Conservation (phyloP, 2,113 vertebrate genomes). For the Brachypodius melanocephalos region DNA sequence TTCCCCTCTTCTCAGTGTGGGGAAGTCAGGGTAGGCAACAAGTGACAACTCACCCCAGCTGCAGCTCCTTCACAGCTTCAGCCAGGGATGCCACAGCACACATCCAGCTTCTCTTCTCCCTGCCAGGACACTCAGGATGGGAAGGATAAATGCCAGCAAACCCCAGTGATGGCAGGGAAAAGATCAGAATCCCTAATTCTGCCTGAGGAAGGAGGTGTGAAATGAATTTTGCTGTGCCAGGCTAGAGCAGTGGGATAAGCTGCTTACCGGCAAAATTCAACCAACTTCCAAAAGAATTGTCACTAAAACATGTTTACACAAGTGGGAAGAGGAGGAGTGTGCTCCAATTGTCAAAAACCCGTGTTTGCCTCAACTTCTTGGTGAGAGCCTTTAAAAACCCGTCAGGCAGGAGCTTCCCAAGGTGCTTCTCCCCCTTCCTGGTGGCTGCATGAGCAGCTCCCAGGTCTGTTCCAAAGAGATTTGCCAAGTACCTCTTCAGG, state of each 20-base stretch:
- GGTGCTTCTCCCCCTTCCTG: neutral
- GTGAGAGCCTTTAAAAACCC: neutral
- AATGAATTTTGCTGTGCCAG: neutral
- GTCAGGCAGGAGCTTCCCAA: neutral
- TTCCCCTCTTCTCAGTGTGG: neutral
- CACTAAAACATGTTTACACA: neutral
- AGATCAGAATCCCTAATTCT: neutral
- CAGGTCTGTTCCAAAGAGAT: neutral
- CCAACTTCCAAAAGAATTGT: neutral
- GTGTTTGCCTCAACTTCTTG: neutral
- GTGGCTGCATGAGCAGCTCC: neutral
- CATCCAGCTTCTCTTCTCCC: neutral
- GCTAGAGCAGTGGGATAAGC: neutral
- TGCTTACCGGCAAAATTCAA: neutral
- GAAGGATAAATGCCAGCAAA: neutral
- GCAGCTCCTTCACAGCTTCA: neutral
- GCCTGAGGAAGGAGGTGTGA: neutral
- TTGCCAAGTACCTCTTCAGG: slow-evolving; percentile 29
- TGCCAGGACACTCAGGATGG: neutral
- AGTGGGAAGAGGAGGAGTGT: neutral
- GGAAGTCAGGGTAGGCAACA: neutral
- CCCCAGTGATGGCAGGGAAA: neutral
- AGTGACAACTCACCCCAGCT: neutral
- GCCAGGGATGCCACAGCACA: neutral
- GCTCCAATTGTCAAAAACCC: neutral